A percentile compares a stretch with the other conserved stretches of the same genome.
These are phyloP conservation scores for Peromyscus californicus DNA, from an alignment of 2,113 vertebrate genomes.

Conservation along the genomic window DNA sequence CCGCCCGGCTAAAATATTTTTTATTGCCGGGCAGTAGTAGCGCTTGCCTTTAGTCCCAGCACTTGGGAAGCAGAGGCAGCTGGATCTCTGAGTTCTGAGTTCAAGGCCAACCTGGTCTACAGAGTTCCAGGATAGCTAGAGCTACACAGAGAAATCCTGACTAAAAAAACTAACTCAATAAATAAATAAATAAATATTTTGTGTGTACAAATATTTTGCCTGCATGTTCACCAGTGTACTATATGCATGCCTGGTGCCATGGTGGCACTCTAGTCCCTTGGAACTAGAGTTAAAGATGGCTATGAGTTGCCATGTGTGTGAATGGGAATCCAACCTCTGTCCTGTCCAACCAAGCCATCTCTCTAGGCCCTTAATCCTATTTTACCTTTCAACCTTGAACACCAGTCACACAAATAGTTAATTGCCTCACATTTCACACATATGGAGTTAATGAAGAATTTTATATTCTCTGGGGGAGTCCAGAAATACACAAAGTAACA, in stretches of 20 bases:
- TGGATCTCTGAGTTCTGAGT: neutral
- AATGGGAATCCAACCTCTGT: neutral
- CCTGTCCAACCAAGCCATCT: neutral
- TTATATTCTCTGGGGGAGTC: neutral
- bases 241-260: neutral
- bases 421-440: neutral
- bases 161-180: neutral
- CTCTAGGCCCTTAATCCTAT: neutral
- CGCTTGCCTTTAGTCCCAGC: neutral
- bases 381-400: conserved; percentile 28
- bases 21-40: neutral
- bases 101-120: neutral
- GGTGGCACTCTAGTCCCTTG: neutral
- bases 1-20: too few relatives aligned
- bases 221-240: neutral
- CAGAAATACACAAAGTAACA: neutral
- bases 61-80: neutral
- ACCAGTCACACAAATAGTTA: conserved; percentile 21
- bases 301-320: neutral
- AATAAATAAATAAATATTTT: neutral
- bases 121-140: neutral
- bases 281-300: neutral
- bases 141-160: neutral
- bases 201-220: neutral
- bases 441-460: conserved; percentile 46